phyloP scores from a whole-genome alignment of 2,113 vertebrate species.

The Seriola quinqueradiata region DNA sequence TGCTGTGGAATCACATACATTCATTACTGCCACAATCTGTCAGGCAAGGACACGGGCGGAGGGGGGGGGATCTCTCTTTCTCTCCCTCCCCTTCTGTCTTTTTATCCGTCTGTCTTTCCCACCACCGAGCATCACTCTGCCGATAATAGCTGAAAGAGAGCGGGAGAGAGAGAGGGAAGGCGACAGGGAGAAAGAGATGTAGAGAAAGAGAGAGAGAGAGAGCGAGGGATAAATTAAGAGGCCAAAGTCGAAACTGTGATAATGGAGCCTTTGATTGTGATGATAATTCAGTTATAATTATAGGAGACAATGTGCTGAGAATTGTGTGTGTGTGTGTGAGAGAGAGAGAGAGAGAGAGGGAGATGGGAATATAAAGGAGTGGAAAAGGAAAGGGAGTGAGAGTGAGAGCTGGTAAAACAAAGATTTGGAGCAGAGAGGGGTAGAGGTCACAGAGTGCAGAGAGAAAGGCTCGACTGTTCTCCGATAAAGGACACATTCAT shows the following conservation, averaged over 20 bases:
- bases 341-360: background rate
- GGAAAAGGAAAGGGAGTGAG: background rate
- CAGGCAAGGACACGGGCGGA: constrained; percentile 23
- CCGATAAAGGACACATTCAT: too few relatives aligned
- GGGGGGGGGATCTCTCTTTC: background rate
- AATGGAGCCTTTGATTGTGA: constrained; percentile 68
- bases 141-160: constrained; percentile 20
- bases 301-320: constrained; percentile 27
- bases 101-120: constrained; percentile 6
- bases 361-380: background rate
- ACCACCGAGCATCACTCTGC: constrained; percentile 3
- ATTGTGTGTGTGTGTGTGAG: background rate
- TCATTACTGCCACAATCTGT: constrained; percentile 63
- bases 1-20: constrained; percentile 52
- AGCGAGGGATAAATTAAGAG: constrained; percentile 38
- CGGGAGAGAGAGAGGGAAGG: background rate
- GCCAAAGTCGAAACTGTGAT: constrained; percentile 52
- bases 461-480: background rate
- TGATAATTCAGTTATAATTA: constrained; percentile 63
- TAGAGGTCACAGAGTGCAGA: background rate
- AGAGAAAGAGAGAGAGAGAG: background rate
- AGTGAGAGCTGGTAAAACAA: background rate
- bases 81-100: constrained; percentile 1
- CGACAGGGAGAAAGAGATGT: background rate
- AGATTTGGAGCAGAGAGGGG: background rate